Evolutionary conservation across 2,888 invertebrate species (phyloP).

Genomic region (Isoperla grammatica): DNA sequence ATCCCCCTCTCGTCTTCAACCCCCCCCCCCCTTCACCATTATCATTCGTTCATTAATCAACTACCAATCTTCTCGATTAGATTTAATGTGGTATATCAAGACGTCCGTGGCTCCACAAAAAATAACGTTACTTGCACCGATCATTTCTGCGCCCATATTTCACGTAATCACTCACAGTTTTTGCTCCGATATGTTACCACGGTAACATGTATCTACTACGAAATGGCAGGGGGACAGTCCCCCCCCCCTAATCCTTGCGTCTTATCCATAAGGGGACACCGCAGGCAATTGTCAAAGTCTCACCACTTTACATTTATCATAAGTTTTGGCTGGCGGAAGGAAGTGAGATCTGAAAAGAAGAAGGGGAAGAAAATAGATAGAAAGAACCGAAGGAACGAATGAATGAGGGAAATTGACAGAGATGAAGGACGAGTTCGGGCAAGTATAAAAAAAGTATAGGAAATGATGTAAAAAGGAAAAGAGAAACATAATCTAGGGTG

Average conservation of each 20-base stretch:
- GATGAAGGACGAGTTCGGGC: conserved; percentile 2
- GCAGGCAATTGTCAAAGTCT: neutral
- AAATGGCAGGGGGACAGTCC: neutral
- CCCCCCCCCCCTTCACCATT: no score
- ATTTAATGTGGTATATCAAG: no score
- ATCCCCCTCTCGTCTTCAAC: no score
- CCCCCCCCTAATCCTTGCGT: neutral
- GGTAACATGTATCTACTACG: neutral
- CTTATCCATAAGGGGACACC: neutral
- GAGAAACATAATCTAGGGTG: conserved; percentile 5
- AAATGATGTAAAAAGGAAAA: conserved; percentile 17
- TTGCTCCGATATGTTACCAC: no score
- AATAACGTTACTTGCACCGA: no score
- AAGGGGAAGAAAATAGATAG: conserved; percentile 12
- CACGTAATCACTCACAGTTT: no score
- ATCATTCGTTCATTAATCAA: no score
- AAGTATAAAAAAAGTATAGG: conserved; percentile 1
- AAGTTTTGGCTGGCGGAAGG: conserved; percentile 19
- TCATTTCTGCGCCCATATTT: neutral
- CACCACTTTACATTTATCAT: conserved; percentile 22
- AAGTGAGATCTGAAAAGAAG: conserved; percentile 15
- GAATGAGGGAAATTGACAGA: conserved; percentile 10
- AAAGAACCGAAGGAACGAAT: conserved; percentile 7
- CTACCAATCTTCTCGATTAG: no score
- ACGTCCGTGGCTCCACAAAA: no score